These are phyloP conservation scores for Callipepla californica DNA, from an alignment of 2,113 vertebrate genomes.

Conservation along the genomic window DNA sequence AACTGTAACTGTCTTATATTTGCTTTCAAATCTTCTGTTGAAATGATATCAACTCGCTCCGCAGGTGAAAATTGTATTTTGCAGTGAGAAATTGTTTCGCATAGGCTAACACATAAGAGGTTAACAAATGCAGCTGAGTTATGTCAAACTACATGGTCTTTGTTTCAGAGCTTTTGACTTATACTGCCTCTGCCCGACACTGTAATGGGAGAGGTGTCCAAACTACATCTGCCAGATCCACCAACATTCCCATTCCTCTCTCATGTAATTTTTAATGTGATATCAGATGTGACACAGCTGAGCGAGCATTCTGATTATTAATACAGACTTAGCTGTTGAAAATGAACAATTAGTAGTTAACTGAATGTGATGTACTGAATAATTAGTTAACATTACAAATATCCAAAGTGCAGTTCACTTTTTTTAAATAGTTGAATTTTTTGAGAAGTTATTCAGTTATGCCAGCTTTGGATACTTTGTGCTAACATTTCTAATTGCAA, in stretches of 20 bases:
- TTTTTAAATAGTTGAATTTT: constrained; percentile 21
- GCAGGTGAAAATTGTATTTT: background rate
- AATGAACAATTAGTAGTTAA: constrained; percentile 60
- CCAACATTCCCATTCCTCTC: background rate
- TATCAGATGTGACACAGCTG: background rate
- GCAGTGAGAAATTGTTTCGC: background rate
- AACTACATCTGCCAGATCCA: background rate
- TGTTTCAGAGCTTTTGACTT: background rate
- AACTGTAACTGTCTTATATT: background rate
- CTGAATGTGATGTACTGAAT: constrained; percentile 35
- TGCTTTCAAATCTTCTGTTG: background rate
- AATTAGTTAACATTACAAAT: constrained; percentile 39
- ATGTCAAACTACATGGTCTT: background rate
- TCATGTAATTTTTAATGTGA: background rate
- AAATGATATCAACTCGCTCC: background rate
- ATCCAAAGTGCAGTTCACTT: background rate
- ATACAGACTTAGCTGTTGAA: constrained; percentile 31
- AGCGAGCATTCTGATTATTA: constrained; percentile 36
- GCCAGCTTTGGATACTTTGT: background rate
- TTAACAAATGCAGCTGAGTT: background rate
- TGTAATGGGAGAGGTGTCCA: background rate
- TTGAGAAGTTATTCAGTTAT: background rate
- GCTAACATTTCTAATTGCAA: background rate
- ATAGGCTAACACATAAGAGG: background rate
- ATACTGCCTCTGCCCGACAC: rapidly evolving